Evolutionary conservation across 2,797 vertebrate genomes (phyloP), one percentile per base, ranked within the genome.

Genomic region (Lutra lutra): DNA sequence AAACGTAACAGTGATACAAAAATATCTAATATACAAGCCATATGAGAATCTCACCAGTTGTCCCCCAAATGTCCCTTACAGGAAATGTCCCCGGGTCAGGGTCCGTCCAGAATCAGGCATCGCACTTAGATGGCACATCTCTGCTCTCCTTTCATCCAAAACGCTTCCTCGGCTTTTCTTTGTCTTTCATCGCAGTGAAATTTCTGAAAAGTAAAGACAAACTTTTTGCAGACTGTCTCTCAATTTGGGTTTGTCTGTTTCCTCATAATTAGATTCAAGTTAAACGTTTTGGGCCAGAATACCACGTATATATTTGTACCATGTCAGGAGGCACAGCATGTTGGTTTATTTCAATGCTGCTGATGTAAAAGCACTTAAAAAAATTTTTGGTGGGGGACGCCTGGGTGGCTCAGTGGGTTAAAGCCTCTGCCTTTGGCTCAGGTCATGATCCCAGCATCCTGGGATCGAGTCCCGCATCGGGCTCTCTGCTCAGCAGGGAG

Each of bases 171-270:
- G 18, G 40, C n/a, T 40, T 78, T 88, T 58, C 54, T 72, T 80
- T 7, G 14, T 64, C 46, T 68, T 48, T 62, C 27, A 27, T 43
- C 40, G 43, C 54, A n/a, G 6, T 43, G 66, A 75, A 2, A 2
- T 40, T 82, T 86, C 48, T 18, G 29, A 82, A 86, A 56, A 91
- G 23, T 77, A 77, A 58, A 96, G 75, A 82, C 25, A 23, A 40
- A 60, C 66, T 60, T 83, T 72, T 83, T 43, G 29, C 43, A 91
- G 51, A 60, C 46, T 21, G 43, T 17, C 58, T n/a, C 11, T 87
- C 68, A 3, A 7, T 78, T 43, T 38, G 27, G 7, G 9, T 91
- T 94, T 70, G 27, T 85, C 60, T 40, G 70, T 86, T 68, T 66
- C 48, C 75, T 75, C 56, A 23, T 72, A 40, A 43, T 94, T 60